Base-by-base conservation (phyloP, 2,888 invertebrate genomes). In the Drosophila mimetica region DNA sequence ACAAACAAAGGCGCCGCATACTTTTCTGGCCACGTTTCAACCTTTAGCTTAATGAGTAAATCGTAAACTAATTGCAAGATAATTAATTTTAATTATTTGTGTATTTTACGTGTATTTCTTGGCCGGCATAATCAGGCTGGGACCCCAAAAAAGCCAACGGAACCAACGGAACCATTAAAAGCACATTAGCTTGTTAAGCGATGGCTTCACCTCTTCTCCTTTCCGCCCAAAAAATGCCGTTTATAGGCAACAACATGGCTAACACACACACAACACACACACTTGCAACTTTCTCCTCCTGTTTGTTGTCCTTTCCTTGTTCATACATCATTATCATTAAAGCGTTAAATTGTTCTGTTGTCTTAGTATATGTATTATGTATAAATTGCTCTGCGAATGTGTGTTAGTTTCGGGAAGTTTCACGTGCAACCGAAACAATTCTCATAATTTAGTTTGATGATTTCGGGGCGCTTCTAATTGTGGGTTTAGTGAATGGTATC, bases 321-420 rank as follows among this genome's bases (percentile, higher is more conserved):
- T 82, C 86, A 86, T 82, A 82, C 86, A 82, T 82, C 82, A 86
- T 82, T 82, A 82, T 86, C 86, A 82, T 86, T 86, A 86, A 86
- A 86, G 83, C 86, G 86, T 80, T 86, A 83, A 82, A 82, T 82
- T 86, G 83, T 80, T 83, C 79, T 77, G 86, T 86, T 83, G 73
- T 71, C 66, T 76, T 71, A 64, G 50, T 55, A 37, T 41, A 34
- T 44, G 30, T 55, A 55, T 25, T 18, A 54, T 54, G 44, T 42
- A 64, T 54, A 20, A 25, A 65, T 44, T 51, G 50, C 3, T 8
- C 5, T 48, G 44, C 25, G 54, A 42, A 32, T 34, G 46, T 50
- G 30, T 30, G 28, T 51, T 44, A 36, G 51, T 20, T 42, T 42
- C 37, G 22, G 55, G 57, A 44, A 44, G 48, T 42, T 47, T 14